Base-by-base conservation (phyloP, 2,888 invertebrate genomes). In the Thecocarcelia acutangulata region DNA sequence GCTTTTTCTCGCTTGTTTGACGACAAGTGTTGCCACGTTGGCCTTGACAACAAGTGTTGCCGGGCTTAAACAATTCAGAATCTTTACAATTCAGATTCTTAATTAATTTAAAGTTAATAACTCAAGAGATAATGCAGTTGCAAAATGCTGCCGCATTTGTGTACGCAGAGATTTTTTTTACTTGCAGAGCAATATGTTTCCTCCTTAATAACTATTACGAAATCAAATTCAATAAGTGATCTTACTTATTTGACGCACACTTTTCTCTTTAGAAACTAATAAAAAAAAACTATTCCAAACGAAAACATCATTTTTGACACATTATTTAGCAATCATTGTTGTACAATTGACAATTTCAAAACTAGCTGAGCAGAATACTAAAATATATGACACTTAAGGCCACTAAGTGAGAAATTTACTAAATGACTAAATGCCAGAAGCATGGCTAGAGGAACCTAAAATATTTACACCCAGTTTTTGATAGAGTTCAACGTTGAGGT, bases 281-380 rank as follows among this genome's bases (percentile, higher is more conserved):
- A 12, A 68, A 77, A 52, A 12, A 50, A 33, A 58, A 61, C 64
- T 74, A 85, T 86, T 86, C 83, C 83, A 83, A 81, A 81, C 73
- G 68, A 72, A 78, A 74, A 83, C 81, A 82, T 78, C 70, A 84
- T 85, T 86, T 83, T 83, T 83, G 83, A 83, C 83, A 83, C 83
- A 83, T 83, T 83, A 83, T 83, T 83, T 83, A 78, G 78, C 83
- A 83, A 83, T 83, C 80, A 80, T 74, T 69, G 82, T 70, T 78
- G 82, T 82, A 82, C 82, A 74, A 78, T 82, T 82, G 78, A 82
- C 82, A 82, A 82, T 82, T 82, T 78, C 21, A 70, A 70, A 46
- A 66, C 42, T 8, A 12, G 63, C 58, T 82, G 82, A 78, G 37
- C n/a, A 33, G 82, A 82, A 82, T 82, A 78, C 28, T 69, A 78